Base-by-base conservation (phyloP, 1,140 invertebrate genomes). In the Dreissena polymorpha region DNA sequence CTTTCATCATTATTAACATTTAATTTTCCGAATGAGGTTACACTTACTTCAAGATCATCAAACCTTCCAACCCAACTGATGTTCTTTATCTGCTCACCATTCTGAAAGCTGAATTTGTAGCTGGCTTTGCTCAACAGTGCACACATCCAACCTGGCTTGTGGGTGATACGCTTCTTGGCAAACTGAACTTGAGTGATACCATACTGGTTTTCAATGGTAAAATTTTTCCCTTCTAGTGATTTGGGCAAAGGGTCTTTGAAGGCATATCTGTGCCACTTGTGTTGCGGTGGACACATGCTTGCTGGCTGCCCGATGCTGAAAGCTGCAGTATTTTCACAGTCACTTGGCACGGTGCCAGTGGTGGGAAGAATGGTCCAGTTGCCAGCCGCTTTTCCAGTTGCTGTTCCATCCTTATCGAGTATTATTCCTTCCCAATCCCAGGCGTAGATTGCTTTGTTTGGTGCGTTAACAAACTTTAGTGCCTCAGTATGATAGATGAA, bases 251-350 rank as follows among this genome's bases (percentile, higher is more conserved):
- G 68, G 18, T 87, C 71, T 29, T 90, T 89, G 78, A 91, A 90
- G 25, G 90, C 81, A 67, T 90, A 90, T 71, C 91, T 84, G 67
- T 88, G 86, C 70, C 90, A 89, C 29, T 86, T 88, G 2, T 90
- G 81, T 21, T 78, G 39, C 18, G 71, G 39, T 13, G 87, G 77
- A 83, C 89, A 91, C 0, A 86, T 71, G 60, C 86, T 88, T 0
- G 86, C 89, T 14, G 80, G 74, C 13, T 10, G 16, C 21, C 67
- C 72, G 18, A 74, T 60, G 10, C 85, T 82, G 71, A 85, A 87
- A 14, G 39, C 71, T 5, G 73, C 16, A 3, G 50, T 53, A 18
- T 18, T 8, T 79, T 65, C 65, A 29, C n/a, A n/a, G 25, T 78
- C 53, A 53, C 60, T 55, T 14, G 88, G 86, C 0, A 90, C 72